Evolutionary conservation across 2,113 vertebrate genomes (phyloP), one percentile per base, ranked within the genome.

Genomic region (Malurus cyaneus): DNA sequence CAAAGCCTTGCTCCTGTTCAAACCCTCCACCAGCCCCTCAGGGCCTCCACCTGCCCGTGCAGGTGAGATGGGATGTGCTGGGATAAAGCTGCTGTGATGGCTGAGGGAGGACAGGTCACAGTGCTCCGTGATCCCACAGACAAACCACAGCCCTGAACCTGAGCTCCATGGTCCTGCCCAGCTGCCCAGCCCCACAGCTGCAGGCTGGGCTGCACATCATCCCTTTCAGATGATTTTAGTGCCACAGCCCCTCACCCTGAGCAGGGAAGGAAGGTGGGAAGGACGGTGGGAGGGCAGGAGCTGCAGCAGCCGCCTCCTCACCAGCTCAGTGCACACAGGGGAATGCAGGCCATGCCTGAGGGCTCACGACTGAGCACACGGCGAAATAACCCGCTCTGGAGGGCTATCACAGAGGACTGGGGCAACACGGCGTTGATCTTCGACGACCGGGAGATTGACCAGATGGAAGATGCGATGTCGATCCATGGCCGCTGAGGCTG

Each of bases 51-150:
- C 24, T 32, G 28, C 20, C 12, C 0, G 1, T 3, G 12, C n/a
- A 66, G 28, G 20, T 31, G 41, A 66, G 50, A 23, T 47, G n/a
- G 28, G 24, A 44, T 9, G 3, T 44, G 10, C 52, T n/a, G 57
- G 39, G 41, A 2, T 39, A 18, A n/a, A 49, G 14, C 18, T 56
- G 24, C 50, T 16, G 11, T 25, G 64, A 10, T 15, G 39, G 61
- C 29, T 3, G 16, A 62, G 36, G 21, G 62, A 66, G 64, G 20
- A 60, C 12, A 41, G 34, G 32, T 20, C 0, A 0, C 28, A 34
- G n/a, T 28, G 10, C 17, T 24, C 41, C 0, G 2, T 31, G 53
- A 26, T 20, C 41, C 52, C 56, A 13, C 1, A 15, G 12, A 41
- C 29, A 74, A 50, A 32, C 49, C 73, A 18, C 60, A 42, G 3